A percentile compares a stretch with the other conserved stretches of the same genome.
phyloP scores from a whole-genome alignment of 2,888 invertebrate genomes.

The Lissocephala sabroskyi region DNA sequence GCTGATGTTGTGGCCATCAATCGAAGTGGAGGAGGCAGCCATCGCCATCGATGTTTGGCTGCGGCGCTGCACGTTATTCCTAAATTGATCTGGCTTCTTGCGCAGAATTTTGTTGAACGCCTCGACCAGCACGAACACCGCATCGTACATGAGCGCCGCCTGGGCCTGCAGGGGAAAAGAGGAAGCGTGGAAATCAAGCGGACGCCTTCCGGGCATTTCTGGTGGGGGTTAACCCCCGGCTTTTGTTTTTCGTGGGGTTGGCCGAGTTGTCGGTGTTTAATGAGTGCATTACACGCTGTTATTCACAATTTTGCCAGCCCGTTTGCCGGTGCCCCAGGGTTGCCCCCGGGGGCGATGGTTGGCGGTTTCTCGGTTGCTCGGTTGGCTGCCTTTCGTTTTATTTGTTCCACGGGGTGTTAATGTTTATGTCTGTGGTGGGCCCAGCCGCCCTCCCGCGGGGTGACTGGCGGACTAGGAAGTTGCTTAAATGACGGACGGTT shows the following conservation, averaged over 20 bases:
- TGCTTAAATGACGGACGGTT: too few relatives aligned
- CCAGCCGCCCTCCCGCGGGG: too few relatives aligned
- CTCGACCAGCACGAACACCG: slow-evolving; percentile 91
- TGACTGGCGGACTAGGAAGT: too few relatives aligned
- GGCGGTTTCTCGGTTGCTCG: neutral
- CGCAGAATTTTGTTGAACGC: slow-evolving; percentile 89
- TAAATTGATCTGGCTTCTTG: slow-evolving; percentile 89
- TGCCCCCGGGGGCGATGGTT: slow-evolving; percentile 19
- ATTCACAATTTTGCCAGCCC: slow-evolving; percentile 48
- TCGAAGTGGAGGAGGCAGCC: slow-evolving; percentile 60
- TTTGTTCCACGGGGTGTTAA: slow-evolving; percentile 17
- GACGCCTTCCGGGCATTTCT: too few relatives aligned
- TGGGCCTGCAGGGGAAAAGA: slow-evolving; percentile 80
- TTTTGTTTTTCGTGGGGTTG: slow-evolving; percentile 5
- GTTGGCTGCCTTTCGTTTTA: slow-evolving; percentile 7
- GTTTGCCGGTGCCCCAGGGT: too few relatives aligned
- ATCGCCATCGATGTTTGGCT: slow-evolving; percentile 75
- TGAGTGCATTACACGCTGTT: slow-evolving; percentile 57
- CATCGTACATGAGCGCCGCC: slow-evolving; percentile 96
- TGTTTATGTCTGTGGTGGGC: slow-evolving; percentile 6
- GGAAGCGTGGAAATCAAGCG: too few relatives aligned
- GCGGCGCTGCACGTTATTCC: slow-evolving; percentile 80
- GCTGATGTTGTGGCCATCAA: slow-evolving; percentile 50
- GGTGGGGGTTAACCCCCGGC: too few relatives aligned
- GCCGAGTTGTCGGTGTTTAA: slow-evolving; percentile 42